Base-by-base conservation (phyloP, 2,113 vertebrate genomes). In the Engystomops pustulosus region DNA sequence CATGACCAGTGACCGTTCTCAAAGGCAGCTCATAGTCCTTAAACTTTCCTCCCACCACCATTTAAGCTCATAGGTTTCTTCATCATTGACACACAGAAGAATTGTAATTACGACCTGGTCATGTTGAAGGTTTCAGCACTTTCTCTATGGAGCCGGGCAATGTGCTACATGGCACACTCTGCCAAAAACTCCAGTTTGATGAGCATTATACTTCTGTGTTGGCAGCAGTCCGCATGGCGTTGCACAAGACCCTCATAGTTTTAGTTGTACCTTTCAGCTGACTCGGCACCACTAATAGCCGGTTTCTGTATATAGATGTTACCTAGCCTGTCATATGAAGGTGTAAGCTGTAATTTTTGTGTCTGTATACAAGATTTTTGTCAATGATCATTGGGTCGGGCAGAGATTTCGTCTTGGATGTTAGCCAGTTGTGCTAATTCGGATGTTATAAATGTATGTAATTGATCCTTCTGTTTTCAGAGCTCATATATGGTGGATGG, bases 401-500 rank as follows among this genome's bases (percentile, higher is more conserved):
- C 27, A 30, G 10, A 32, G 30, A 65, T 65, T 65, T 65, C 8
- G 27, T 34, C 3, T 65, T 65, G 60, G 60, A 32, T 30, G 5
- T 65, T 65, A 32, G 17, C 60, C 60, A 65, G 60, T 30, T 32
- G 27, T 6, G 60, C 30, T 65, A 32, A 32, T 32, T 15, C 32
- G 4, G 60, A 34, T 65, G 60, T 30, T 32, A 65, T 65, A 32
- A 65, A 65, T 65, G 30, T 32, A 17, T 65, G 27, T 65, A 65
- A 65, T 65, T 65, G 60, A 65, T 65, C 60, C 27, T 32, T 34
- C 12, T 62, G 58, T 62, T 30, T 62, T 14, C 60, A 32, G 60
- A 32, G 3, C 27, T 65, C 12, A 1, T 65, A 14, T 20, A 32
- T 65, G 27, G 60, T 65, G 27, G 60, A 65, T 65, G 60, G 17